phyloP scores from a whole-genome alignment of 1,140 invertebrate genomes.

The Drosophila tani region DNA sequence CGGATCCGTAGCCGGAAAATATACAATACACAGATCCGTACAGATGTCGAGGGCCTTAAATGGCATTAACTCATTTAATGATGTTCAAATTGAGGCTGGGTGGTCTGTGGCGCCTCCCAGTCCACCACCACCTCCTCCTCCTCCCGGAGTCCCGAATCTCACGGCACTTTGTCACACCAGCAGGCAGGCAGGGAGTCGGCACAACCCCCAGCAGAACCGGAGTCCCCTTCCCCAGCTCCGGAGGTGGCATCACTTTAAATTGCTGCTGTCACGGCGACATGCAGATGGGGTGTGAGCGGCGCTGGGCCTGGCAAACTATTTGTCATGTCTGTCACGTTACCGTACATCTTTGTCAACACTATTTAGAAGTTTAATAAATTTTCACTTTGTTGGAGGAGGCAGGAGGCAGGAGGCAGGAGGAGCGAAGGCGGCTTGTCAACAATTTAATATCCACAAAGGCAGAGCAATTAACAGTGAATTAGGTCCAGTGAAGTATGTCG shows the following conservation, averaged over 20 bases:
- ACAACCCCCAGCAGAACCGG: slow-evolving; percentile 25
- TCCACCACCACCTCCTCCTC: neutral
- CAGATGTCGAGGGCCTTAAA: slow-evolving; percentile 77
- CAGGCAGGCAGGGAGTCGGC: neutral
- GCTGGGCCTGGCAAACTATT: slow-evolving; percentile 56
- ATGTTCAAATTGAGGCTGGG: slow-evolving; percentile 70
- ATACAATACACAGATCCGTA: slow-evolving; percentile 28
- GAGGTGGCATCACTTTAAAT: slow-evolving; percentile 69
- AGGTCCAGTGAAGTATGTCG: too few relatives aligned
- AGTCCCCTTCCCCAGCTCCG: neutral
- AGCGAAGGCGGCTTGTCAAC: slow-evolving; percentile 41
- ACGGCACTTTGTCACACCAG: slow-evolving; percentile 54
- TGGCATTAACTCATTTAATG: slow-evolving; percentile 81
- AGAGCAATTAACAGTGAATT: neutral
- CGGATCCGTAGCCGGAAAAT: neutral
- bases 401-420: neutral
- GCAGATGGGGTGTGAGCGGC: slow-evolving; percentile 13
- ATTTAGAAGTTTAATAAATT: slow-evolving; percentile 79
- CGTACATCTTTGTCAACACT: slow-evolving; percentile 81
- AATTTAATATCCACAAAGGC: slow-evolving; percentile 54
- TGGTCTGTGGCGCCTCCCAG: slow-evolving; percentile 42
- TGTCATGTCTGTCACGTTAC: slow-evolving; percentile 80
- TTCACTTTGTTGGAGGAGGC: slow-evolving; percentile 52
- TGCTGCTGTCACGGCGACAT: slow-evolving; percentile 71
- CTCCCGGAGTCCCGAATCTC: slow-evolving; percentile 9